These are phyloP conservation scores for Doryteuthis pealeii DNA, from an alignment of 1,140 invertebrate genomes.

Conservation along the genomic window DNA sequence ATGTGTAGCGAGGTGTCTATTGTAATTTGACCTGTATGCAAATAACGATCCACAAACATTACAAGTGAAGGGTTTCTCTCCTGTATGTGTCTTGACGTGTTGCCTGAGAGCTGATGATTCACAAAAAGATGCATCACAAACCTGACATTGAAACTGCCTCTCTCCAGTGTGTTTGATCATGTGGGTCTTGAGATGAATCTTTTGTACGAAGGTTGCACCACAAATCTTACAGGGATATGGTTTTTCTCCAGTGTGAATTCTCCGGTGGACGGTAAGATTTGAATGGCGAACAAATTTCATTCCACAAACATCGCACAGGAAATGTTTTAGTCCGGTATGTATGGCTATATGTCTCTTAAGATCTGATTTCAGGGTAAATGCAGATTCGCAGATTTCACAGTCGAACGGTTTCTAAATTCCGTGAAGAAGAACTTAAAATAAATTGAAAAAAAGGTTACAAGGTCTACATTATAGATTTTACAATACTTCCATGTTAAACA, in stretches of 20 bases:
- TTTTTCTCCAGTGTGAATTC: neutral
- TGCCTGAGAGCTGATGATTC: no score
- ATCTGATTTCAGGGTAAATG: constrained; percentile 74
- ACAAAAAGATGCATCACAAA: no score
- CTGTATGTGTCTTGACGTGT: no score
- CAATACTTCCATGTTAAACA: no score
- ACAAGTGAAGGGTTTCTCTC: no score
- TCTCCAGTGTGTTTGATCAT: neutral
- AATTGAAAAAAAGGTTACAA: no score
- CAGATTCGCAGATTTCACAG: constrained; percentile 86
- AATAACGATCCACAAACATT: no score
- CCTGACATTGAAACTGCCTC: no score
- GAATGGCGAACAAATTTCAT: constrained; percentile 69
- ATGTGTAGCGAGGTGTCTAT: no score
- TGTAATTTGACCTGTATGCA: no score
- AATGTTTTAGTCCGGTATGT: constrained; percentile 84
- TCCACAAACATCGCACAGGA: constrained; percentile 84
- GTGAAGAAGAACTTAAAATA: no score
- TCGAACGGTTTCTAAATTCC: constrained; percentile 66
- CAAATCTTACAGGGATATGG: neutral
- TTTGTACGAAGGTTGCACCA: neutral
- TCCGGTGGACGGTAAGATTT: neutral
- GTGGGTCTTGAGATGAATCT: neutral
- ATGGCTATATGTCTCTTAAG: constrained; percentile 74
- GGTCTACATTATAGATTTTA: no score